Percentiles rank a stretch among this genome's conserved stretches.
These are phyloP conservation scores for Scaptomyza parva DNA, from an alignment of 2,888 invertebrate genomes.

Conservation along the genomic window DNA sequence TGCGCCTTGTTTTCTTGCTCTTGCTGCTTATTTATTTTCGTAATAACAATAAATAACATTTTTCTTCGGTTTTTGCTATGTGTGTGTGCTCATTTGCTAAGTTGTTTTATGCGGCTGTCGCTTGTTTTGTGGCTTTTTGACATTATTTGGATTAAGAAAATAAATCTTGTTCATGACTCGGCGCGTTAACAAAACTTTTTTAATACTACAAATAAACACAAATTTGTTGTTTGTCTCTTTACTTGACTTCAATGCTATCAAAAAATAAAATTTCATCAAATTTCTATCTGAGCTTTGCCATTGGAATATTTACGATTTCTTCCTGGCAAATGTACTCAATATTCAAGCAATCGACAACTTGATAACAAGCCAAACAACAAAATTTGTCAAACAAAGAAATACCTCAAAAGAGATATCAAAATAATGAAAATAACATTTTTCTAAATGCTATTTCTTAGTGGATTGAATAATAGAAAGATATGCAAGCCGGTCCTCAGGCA, in stretches of 20 bases:
- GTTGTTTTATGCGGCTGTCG: slow-evolving; percentile 79
- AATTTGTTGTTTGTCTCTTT: slow-evolving; percentile 1
- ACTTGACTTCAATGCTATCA: neutral
- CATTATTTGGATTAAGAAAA: slow-evolving; percentile 78
- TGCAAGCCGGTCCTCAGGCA: neutral
- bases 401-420: neutral
- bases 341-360: slow-evolving; percentile 12
- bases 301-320: slow-evolving; percentile 7
- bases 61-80: slow-evolving; percentile 62
- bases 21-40: slow-evolving; percentile 76
- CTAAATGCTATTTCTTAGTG: neutral
- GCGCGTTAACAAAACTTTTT: slow-evolving; percentile 37
- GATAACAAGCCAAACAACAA: slow-evolving; percentile 16
- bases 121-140: slow-evolving; percentile 80
- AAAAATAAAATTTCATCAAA: slow-evolving; percentile 1
- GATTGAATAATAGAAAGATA: neutral
- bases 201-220: slow-evolving; percentile 25
- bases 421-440: slow-evolving; percentile 1
- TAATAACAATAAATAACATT: slow-evolving; percentile 80
- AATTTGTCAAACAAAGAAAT: slow-evolving; percentile 24
- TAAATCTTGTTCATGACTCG: slow-evolving; percentile 62
- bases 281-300: neutral
- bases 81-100: slow-evolving; percentile 67
- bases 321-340: slow-evolving; percentile 1
- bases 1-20: slow-evolving; percentile 36